Evolutionary conservation across 2,797 vertebrate genomes (phyloP), one percentile per base, ranked within the genome.

Genomic region (Acanthurus lineatus): DNA sequence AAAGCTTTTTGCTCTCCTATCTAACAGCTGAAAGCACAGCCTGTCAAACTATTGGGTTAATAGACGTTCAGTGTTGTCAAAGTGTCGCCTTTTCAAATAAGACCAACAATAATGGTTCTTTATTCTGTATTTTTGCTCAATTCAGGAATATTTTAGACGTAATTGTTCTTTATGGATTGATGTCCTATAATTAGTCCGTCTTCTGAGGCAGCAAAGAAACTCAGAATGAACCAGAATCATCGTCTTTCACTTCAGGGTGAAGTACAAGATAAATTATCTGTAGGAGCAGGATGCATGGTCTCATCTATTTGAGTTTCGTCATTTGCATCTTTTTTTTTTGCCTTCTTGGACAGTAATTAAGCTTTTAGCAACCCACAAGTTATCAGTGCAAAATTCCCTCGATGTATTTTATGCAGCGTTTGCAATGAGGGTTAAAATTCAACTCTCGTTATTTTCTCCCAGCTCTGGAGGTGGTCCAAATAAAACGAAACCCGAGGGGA

Each of bases 381-480:
- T 42, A 83, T 83, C 67, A 47, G 76, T 81, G 45, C 73, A n/a
- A 70, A 64, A 9, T 59, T 67, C 28, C 58, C 47, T 48, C 4
- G 11, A 10, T 28, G 8, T 51, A 56, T 66, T 71, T 75, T 59
- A 76, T 64, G 20, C 20, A 74, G 75, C 47, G 58, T 44, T 63
- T 74, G 62, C 28, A 17, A 73, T 78, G 61, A 47, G 83, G 82
- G 61, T 86, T 81, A 59, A 77, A 72, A 73, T 82, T 84, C 44
- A 17, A 45, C 19, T 22, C 48, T 49, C 68, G 40, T 68, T 76
- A 74, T 83, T 87, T 35, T 74, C 40, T 81, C 64, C 86, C 59
- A 15, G 57, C 61, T 77, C 69, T 82, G 80, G 81, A 91, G 78
- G 70, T 67, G 57, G 77, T 86, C 86, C 85, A 90, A 82, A 86